Base-by-base conservation (phyloP, 2,113 vertebrate species). In the Poecile atricapillus region DNA sequence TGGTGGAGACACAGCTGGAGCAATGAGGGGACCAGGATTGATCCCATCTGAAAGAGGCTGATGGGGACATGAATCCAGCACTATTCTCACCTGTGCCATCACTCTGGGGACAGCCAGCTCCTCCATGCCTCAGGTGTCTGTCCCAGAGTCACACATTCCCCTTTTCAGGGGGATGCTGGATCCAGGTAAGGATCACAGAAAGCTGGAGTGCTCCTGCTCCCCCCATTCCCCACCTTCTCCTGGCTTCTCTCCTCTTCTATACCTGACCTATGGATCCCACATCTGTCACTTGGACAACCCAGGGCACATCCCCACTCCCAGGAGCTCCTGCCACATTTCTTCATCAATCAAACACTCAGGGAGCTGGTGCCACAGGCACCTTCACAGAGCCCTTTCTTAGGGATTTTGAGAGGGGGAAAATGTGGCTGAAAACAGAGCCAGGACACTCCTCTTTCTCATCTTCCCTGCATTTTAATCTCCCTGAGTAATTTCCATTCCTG, bases 401-500 rank as follows among this genome's bases (percentile, higher is more conserved):
- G 41, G 79, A 62, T 68, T 15, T 9, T 3, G 22, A 19, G 58
- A 59, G 33, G 12, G 10, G 28, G 18, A 73, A 80, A 91, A 20
- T 6, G 2, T 9, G 30, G 5, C 47, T 58, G 68, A 10, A 76
- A 63, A 10, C 9, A 23, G 21, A 18, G n/a, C 44, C 4, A 13
- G 25, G 41, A 69, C 53, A n/a, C 56, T 90, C 21, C 49, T 70
- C 62, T 60, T 87, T 44, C 47, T 88, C 41, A 19, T 43, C 35
- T 47, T 11, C 55, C 69, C 35, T 24, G 53, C 13, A 1, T 86
- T 95, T 95, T 55, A 85, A 82, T 8, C 37, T 7, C 28, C 35
- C 24, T 73, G 70, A 95, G 63, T 93, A 9, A 94, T 93, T 94
- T 95, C 74, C 75, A 91, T 91, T 95, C 94, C 90, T 93, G 95